Evolutionary conservation across 2,888 invertebrate species (phyloP).

Genomic region (Nephrocerus scutellatus): DNA sequence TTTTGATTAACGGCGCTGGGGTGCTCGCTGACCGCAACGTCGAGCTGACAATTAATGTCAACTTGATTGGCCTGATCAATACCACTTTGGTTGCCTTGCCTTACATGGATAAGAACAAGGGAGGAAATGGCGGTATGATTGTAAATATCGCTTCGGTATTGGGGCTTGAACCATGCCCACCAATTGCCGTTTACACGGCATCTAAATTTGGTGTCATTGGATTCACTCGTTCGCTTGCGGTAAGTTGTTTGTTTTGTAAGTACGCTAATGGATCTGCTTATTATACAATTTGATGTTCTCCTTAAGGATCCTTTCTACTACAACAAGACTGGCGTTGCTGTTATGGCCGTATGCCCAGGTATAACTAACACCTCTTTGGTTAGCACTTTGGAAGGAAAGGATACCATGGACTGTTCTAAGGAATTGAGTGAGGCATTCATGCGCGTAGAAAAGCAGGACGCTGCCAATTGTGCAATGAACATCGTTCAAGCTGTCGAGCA

Average conservation of each 20-base stretch:
- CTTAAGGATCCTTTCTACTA: conserved; percentile 25
- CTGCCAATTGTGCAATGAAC: conserved; percentile 33
- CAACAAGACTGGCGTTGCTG: conserved; percentile 24
- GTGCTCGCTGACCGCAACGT: conserved; percentile 32
- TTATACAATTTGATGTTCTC: no score
- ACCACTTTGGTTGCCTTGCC: conserved; percentile 37
- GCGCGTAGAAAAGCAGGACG: conserved; percentile 29
- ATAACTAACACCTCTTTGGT: conserved; percentile 27
- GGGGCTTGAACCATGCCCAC: conserved; percentile 33
- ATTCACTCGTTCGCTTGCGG: conserved; percentile 41
- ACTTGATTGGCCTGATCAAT: conserved; percentile 36
- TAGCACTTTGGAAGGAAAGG: conserved; percentile 22
- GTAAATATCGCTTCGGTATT: conserved; percentile 43
- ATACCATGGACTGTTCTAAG: conserved; percentile 30
- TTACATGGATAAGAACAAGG: conserved; percentile 44
- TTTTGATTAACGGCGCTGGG: conserved; percentile 34
- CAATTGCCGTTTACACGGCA: conserved; percentile 41
- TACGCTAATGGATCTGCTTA: not conserved
- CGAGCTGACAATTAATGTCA: conserved; percentile 30
- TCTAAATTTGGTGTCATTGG: conserved; percentile 45
- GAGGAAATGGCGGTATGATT: conserved; percentile 45
- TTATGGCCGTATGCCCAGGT: conserved; percentile 29
- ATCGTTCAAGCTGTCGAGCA: conserved; percentile 36
- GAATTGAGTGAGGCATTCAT: conserved; percentile 28
- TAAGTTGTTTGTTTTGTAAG: conserved; percentile 18